Evolutionary conservation across 2,888 invertebrate genomes (phyloP), one percentile per base, ranked within the genome.

Genomic region (Campopleginae sp.): DNA sequence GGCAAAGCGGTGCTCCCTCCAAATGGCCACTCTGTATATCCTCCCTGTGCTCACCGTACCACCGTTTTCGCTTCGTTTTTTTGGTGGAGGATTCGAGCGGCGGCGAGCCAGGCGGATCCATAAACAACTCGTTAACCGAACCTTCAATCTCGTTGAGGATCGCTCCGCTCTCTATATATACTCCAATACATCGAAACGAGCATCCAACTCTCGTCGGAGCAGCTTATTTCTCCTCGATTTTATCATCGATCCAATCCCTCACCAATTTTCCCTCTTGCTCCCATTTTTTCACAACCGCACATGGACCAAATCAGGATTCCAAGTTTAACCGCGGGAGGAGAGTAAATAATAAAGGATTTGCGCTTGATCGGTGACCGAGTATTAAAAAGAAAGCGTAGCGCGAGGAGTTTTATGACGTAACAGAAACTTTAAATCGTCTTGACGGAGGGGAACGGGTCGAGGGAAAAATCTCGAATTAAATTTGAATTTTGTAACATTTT

Each of bases 91-190:
- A 19, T 42, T 12, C 14, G 71, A 61, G 71, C 51, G 74, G 48
- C 71, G 63, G 78, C 80, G 58, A 54, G 74, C 75, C 68, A 87
- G 87, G 90, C 90, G 90, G 91, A 90, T 90, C 91, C 90, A 92
- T 92, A 92, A 93, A 93, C 92, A 92, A 92, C 92, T 93, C 92
- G 92, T 92, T 91, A 92, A 90, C 89, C 89, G 89, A 90, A 90
- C 90, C 91, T 92, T 92, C 92, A 92, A 92, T 92, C 92, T 92
- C 90, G 88, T 86, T 65, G 77, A 76, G 75, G 74, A 74, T 66
- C 48, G 46, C 46, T 46, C 10, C 76, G 2, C 38, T 38, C 38
- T 38, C 7, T 38, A 38, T 38, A 38, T 66, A 48, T 88, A 88
- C 71, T 84, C 82, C 88, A 88, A 88, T 12, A 54, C 90, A 86